A percentile compares a stretch with the other conserved stretches of the same genome.
These are phyloP conservation scores for Nineta flava DNA, from an alignment of 2,888 invertebrate species.

Conservation along the genomic window DNA sequence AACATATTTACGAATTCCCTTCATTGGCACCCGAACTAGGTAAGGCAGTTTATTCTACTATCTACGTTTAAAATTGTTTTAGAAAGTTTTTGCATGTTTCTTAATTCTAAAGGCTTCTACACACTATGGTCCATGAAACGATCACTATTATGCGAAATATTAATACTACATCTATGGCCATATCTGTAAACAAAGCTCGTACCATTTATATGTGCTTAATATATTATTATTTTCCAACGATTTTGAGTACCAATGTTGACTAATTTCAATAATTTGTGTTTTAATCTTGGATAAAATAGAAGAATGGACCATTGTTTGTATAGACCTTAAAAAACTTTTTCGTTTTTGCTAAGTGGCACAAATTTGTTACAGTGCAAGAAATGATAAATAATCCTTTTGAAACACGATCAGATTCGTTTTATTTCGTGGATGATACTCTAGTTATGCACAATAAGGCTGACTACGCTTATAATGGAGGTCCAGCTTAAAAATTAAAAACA, in stretches of 20 bases:
- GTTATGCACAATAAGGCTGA: slow-evolving; percentile 99
- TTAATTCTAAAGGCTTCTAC: not conserved
- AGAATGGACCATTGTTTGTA: no score
- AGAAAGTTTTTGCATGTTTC: not conserved
- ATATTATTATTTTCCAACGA: no score
- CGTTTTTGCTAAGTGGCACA: no score
- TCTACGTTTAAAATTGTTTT: slow-evolving; percentile 1
- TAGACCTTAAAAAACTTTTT: no score
- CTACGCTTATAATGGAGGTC: slow-evolving; percentile 87
- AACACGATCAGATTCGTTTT: slow-evolving; percentile 96
- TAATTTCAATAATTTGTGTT: no score
- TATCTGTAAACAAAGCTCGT: no score
- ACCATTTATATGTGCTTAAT: no score
- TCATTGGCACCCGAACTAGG: slow-evolving; percentile 70
- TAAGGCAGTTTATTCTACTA: slow-evolving; percentile 31
- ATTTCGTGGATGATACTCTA: slow-evolving; percentile 91
- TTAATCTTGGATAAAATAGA: no score
- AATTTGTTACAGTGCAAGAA: slow-evolving; percentile 63
- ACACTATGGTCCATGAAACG: not conserved
- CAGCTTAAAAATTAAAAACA: slow-evolving; percentile 17
- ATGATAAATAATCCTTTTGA: slow-evolving; percentile 95
- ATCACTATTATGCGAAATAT: not conserved
- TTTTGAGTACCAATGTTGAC: no score
- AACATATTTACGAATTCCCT: slow-evolving; percentile 98
- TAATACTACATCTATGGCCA: no score